These are phyloP conservation scores for Pseudotriccus pelzelni DNA, from an alignment of 2,797 vertebrate species.

Conservation along the genomic window DNA sequence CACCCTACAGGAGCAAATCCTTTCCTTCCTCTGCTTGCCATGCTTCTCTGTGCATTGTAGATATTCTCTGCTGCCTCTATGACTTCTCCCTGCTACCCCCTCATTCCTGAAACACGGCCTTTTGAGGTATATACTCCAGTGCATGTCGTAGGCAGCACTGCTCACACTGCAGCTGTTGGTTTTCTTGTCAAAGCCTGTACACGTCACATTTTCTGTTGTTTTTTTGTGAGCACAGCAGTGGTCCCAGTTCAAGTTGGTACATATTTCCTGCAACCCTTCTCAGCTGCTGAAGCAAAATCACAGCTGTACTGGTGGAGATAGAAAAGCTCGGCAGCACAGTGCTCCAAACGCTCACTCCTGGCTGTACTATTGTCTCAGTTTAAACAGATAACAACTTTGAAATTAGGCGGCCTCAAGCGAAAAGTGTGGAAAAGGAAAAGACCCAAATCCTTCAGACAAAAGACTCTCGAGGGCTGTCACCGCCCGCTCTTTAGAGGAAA, in stretches of 20 bases:
- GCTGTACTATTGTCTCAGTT: not conserved
- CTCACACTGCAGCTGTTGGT: not conserved
- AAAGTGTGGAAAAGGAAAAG: no score
- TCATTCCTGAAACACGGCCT: not conserved
- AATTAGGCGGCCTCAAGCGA: no score
- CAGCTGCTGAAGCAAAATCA: not conserved
- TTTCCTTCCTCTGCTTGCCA: not conserved
- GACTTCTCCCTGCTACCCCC: not conserved
- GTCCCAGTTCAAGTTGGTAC: not conserved
- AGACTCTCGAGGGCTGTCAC: no score
- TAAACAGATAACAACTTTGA: no score
- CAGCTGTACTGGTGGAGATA: not conserved
- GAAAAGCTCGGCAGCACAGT: rapidly evolving
- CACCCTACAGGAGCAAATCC: not conserved
- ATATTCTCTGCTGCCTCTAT: not conserved
- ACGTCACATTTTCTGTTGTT: not conserved
- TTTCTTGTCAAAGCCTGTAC: not conserved
- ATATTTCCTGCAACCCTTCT: not conserved
- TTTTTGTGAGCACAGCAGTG: not conserved
- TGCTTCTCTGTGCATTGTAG: not conserved
- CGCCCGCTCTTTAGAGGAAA: no score
- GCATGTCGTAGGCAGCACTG: not conserved
- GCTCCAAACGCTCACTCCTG: not conserved
- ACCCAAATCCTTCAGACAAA: no score
- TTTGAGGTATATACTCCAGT: not conserved